Evolutionary conservation across 1,140 invertebrate species (phyloP), one percentile per base, ranked within the genome.

Genomic region (Rhizoglyphus robini): DNA sequence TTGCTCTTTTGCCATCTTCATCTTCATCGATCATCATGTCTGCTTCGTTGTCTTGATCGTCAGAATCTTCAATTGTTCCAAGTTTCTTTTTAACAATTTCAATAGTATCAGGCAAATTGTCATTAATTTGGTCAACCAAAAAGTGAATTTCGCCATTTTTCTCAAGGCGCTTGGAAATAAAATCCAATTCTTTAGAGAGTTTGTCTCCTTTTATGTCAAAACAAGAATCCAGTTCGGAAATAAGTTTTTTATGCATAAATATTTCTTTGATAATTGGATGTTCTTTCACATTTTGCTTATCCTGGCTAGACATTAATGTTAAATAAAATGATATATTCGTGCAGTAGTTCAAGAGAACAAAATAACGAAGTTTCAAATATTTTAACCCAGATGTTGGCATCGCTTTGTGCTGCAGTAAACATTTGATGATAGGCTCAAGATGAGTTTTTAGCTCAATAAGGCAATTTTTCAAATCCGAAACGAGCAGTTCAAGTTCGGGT

Each of bases 181-280:
- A 36, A 51, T 75, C 74, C 64, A 54, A 34, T 59, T 60, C 65
- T 3, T 23, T 29, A 32, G 1, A 20, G 3, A 49, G n/a, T 20
- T 23, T 47, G 23, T 51, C 1, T 0, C 49, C 34, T 60, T 73
- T 36, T 67, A 69, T 25, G 15, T 47, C 30, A 32, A n/a, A 8
- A 18, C 18, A 23, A 18, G 8, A 8, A 30, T 70, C 58, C 3
- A 71, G 18, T 38, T 66, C 48, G 20, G 18, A 47, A 68, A 73
- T 75, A 68, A 78, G 76, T 67, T 77, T 74, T 67, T 86, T 81
- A 70, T 87, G 88, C 71, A 90, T 85, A 66, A 86, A 82, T 27
- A 96, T 76, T 67, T 86, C 78, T 75, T 88, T 88, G 23, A 90
- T 83, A 32, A 94, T 83, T 32, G 91, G 90, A 81, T 96, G 92